Conservation (phyloP, 2,888 invertebrate species). For the Pseudococcus jackbeardsleyi region DNA sequence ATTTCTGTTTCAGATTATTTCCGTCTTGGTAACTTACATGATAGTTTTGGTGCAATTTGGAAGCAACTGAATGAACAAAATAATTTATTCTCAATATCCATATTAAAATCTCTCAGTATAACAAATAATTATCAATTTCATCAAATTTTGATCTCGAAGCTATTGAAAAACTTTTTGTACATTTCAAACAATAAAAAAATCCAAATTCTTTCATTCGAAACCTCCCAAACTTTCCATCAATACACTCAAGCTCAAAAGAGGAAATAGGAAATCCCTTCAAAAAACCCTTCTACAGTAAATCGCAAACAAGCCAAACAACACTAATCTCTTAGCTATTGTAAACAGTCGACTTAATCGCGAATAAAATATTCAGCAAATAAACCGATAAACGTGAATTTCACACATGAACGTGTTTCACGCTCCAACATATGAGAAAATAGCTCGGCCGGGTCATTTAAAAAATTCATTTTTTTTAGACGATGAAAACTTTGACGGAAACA, state of each 20-base stretch:
- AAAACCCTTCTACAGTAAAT: neutral
- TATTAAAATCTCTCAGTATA: neutral
- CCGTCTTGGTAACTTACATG: slow-evolving; percentile 14
- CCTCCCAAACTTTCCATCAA: too few species aligned
- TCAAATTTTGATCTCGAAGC: neutral
- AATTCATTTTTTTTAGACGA: slow-evolving; percentile 4
- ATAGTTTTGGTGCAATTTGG: slow-evolving; percentile 32
- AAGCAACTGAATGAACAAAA: neutral
- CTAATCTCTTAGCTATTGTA: neutral
- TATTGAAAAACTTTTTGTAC: too few species aligned
- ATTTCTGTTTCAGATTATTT: neutral
- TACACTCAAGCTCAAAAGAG: too few species aligned
- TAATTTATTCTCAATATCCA: neutral
- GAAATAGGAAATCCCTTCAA: neutral
- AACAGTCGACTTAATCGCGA: neutral
- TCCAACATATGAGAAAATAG: slow-evolving; percentile 18
- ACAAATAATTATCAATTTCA: neutral
- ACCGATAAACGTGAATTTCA: slow-evolving; percentile 17
- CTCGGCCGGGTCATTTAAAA: neutral
- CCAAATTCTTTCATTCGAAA: too few species aligned
- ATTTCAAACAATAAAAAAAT: too few species aligned
- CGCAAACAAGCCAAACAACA: neutral
- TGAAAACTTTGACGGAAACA: neutral
- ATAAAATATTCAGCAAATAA: slow-evolving; percentile 36
- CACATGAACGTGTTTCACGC: slow-evolving; percentile 21